phyloP scores from a whole-genome alignment of 1,140 invertebrate species.

The Lethrus apterus region DNA sequence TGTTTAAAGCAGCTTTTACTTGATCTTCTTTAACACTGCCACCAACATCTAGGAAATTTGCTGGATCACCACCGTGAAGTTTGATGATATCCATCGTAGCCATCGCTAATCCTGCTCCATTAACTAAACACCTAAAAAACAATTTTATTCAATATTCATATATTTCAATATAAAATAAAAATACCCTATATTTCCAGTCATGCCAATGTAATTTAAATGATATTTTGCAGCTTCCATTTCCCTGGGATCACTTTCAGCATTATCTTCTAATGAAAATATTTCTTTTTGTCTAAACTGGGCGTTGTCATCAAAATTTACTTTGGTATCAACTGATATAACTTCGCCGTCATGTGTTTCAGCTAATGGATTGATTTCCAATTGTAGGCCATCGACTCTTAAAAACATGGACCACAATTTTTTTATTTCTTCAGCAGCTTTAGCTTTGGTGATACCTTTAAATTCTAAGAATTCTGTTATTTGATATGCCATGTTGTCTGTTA shows the following conservation, averaged over 20 bases:
- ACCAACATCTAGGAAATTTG: slow-evolving; percentile 95
- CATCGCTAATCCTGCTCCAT: slow-evolving; percentile 97
- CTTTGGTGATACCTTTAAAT: slow-evolving; percentile 66
- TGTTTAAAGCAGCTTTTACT: slow-evolving; percentile 92
- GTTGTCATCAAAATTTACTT: slow-evolving; percentile 98
- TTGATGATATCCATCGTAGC: slow-evolving; percentile 98
- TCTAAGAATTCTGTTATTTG: slow-evolving; percentile 82
- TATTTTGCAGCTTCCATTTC: slow-evolving; percentile 82
- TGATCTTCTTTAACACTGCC: slow-evolving; percentile 88
- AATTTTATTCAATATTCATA: not conserved
- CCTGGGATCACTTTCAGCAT: slow-evolving; percentile 75
- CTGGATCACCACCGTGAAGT: slow-evolving; percentile 85
- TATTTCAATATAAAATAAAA: slow-evolving; percentile 2
- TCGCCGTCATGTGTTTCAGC: slow-evolving; percentile 84
- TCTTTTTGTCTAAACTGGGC: slow-evolving; percentile 88
- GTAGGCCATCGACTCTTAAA: slow-evolving; percentile 89
- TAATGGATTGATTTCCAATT: slow-evolving; percentile 98
- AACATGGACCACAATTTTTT: slow-evolving; percentile 89
- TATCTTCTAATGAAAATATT: slow-evolving; percentile 78
- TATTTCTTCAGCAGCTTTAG: slow-evolving; percentile 81
- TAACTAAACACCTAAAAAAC: slow-evolving; percentile 64
- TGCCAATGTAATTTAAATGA: slow-evolving; percentile 94
- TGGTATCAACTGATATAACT: slow-evolving; percentile 97
- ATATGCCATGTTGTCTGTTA: slow-evolving; percentile 68
- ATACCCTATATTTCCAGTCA: slow-evolving; percentile 94